Evolutionary conservation across 2,113 vertebrate species (phyloP), one percentile per base, ranked within the genome.

Genomic region (Junco hyemalis): DNA sequence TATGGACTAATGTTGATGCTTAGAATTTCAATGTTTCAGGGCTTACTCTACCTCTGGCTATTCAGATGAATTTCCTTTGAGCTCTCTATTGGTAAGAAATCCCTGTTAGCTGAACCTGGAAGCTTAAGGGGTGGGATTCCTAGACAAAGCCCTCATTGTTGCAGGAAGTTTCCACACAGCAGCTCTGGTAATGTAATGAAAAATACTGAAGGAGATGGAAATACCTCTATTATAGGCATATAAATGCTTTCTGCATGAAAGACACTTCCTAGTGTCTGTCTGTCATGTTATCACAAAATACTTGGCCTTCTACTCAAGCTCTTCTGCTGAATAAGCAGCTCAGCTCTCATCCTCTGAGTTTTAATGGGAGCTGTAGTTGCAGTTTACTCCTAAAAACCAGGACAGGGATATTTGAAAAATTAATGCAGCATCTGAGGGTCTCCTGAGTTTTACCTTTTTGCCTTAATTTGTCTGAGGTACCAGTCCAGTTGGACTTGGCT

Each of bases 241-340:
- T n/a, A 87, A 93, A 79, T 29, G 50, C 19, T 85, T 90, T 87
- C 69, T 88, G 71, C 33, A 31, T 73, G 21, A 80, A 86, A 87
- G 57, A 87, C 18, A 29, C 19, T 71, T 76, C 61, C n/a, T 79
- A 94, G 38, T 24, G 44, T 82, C 51, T 88, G 59, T 78, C 64
- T 92, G 76, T 74, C 69, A 63, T 2, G 17, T 54, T 69, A 36
- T 4, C 65, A 86, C 35, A 70, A 91, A 93, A 86, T 35, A 61
- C 50, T 72, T 84, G 36, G 35, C 23, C 17, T 92, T 56, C 56
- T 84, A 8, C 53, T 63, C 10, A 76, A 76, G 40, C 31, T 92
- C 61, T 94, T 94, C 63, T 94, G 90, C 84, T 95, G 91, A 91
- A 65, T 94, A 86, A 92, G 81, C 91, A 92, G 23, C 14, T 84